Base-by-base conservation (phyloP, 2,113 vertebrate genomes). In the Felis chaus region DNA sequence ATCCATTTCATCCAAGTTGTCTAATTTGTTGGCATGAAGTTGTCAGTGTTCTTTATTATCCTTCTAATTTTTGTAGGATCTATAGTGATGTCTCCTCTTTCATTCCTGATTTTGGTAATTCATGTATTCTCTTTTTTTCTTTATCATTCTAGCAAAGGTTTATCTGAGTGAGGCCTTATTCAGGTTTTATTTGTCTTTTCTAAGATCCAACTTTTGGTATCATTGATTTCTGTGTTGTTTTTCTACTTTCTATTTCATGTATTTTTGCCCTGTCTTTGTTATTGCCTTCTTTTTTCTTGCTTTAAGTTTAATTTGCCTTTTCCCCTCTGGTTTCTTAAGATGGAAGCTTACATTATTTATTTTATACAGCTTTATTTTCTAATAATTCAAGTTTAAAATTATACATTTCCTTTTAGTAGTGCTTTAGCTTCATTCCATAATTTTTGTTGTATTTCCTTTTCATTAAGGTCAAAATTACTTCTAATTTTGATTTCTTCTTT, bases 161-260 rank as follows among this genome's bases (percentile, higher is more conserved):
- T 76, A 74, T 61, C 36, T 48, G 41, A 76, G 25, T 76, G 41
- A 76, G 39, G 27, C 73, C 73, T 76, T 27, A 45, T 27, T 76
- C 41, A 48, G 55, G 25, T 66, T 91, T 91, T 81, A 66, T 87
- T 63, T 14, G 80, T 79, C 18, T 53, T 84, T 89, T 84, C 10
- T 25, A 84, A 93, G 39, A 84, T 8, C n/a, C 80, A 76, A 7
- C 84, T 68, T 87, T 88, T 41, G 33, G 14, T 92, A 19, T 80
- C 63, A 41, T 80, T 71, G 41, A 80, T 95, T 79, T 95, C 48
- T 84, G 61, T 85, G 7, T 79, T 91, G 39, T 89, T 68, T 93
- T 81, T 92, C 41, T 87, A 21, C 23, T 95, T 91, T 85, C 31
- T 68, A 36, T 85, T 85, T 91, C 27, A 68, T 45, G 57, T 78